Conservation (phyloP, 53 echinoderm and acorn worm genomes). For the Hippasteria phrygiana region DNA sequence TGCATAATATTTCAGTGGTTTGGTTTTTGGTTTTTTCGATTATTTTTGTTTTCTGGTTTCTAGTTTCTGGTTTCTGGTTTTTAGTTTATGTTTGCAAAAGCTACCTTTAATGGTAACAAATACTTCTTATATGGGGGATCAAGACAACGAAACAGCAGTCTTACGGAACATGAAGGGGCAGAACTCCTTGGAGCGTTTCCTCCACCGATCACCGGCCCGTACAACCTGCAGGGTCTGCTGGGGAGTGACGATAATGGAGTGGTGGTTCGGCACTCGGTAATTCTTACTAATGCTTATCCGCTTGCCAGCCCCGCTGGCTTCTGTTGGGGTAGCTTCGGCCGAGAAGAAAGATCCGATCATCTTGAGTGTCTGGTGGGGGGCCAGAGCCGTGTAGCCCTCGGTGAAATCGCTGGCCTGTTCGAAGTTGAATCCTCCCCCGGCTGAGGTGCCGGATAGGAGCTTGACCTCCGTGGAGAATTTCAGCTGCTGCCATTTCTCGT, state of each 20-base stretch:
- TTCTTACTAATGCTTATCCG: constrained; percentile 32
- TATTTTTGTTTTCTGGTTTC: too few relatives aligned
- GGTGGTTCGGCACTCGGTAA: constrained; percentile 44
- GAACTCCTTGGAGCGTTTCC: constrained; percentile 22
- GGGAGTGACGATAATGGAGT: constrained; percentile 39
- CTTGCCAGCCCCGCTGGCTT: neutral
- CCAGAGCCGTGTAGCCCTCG: too few relatives aligned
- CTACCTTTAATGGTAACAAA: too few relatives aligned
- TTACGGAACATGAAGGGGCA: constrained; percentile 46
- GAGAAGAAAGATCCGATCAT: constrained; percentile 64
- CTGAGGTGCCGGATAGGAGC: constrained; percentile 12
- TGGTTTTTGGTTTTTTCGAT: too few relatives aligned
- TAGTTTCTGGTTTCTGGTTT: too few relatives aligned
- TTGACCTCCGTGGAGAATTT: constrained; percentile 59
- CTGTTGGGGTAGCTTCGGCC: neutral
- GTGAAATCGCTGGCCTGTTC: constrained; percentile 34
- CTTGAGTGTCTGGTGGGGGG: constrained; percentile 53
- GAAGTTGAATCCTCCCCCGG: constrained; percentile 25
- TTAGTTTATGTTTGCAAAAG: too few relatives aligned
- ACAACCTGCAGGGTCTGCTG: constrained; percentile 40
- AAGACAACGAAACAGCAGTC: too few relatives aligned
- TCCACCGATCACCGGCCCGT: neutral
- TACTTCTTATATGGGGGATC: too few relatives aligned
- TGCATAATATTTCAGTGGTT: too few relatives aligned
- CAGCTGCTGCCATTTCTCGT: constrained; percentile 61